Evolutionary conservation across 2,113 vertebrate species (phyloP).

Genomic region (Neolamprologus cancellatus): DNA sequence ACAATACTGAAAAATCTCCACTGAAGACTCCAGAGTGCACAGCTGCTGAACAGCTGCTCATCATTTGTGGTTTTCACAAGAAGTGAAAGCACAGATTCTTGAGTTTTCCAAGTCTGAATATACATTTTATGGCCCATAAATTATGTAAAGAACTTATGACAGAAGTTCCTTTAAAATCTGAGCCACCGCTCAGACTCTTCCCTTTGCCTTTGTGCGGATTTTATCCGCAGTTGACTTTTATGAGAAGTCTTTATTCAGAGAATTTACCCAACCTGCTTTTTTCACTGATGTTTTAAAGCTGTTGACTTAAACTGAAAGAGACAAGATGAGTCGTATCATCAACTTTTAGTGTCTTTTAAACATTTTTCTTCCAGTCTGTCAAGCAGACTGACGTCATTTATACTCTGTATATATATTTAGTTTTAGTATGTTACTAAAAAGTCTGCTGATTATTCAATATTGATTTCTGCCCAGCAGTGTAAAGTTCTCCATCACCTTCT

Average conservation of each 20-base stretch:
- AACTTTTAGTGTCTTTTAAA: background rate
- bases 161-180: background rate
- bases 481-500: background rate
- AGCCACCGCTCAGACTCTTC: background rate
- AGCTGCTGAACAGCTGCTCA: background rate
- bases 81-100: background rate
- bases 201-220: rapidly evolving
- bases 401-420: rapidly evolving
- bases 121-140: background rate
- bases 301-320: background rate
- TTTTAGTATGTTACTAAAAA: background rate
- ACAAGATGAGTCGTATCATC: background rate
- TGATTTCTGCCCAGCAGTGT: background rate
- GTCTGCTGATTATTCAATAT: background rate
- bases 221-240: background rate
- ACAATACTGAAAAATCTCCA: background rate
- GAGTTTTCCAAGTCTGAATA: background rate
- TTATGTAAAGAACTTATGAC: background rate
- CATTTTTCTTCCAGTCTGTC: background rate
- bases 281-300: background rate
- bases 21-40: background rate
- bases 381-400: rapidly evolving
- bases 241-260: background rate
- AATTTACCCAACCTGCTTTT: background rate
- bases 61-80: background rate